Base-by-base conservation (phyloP, 2,113 vertebrate genomes). In the Datnioides undecimradiatus region DNA sequence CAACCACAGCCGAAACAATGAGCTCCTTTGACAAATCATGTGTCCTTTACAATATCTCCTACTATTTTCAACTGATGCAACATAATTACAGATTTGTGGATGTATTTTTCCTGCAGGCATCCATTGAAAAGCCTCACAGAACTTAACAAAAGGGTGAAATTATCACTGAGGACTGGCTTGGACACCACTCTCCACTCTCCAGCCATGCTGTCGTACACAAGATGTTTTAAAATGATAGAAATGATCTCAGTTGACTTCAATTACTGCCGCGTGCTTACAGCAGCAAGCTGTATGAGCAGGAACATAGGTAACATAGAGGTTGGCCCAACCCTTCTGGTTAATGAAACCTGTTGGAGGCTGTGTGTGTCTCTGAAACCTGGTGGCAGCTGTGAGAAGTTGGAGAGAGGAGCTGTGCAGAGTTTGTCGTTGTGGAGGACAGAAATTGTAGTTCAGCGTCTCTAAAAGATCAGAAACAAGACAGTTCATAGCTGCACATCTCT, bases 191-290 rank as follows among this genome's bases (percentile, higher is more conserved):
- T 45, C 66, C 51, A 27, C 21, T 23, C 13, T 52, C 55, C 34
- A 41, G 19, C n/a, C n/a, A n/a, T n/a, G n/a, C n/a, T n/a, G n/a
- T n/a, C n/a, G n/a, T n/a, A n/a, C n/a, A n/a, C n/a, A 14, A 55
- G 16, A 57, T 21, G 33, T 25, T 51, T 40, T 49, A 4, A 60
- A 12, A 38, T 48, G 17, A 23, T 8, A 49, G 12, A 60, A 66
- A 38, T 40, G 17, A 59, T 49, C 16, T 67, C 31, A 67, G n/a
- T 48, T 23, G 48, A 7, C 12, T 48, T 76, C 48, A 65, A 45
- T 55, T 21, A 31, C 31, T 9, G 48, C 51, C 4, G 3, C 49
- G 19, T 27, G 41, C 54, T 40, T 5, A 23, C 12, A 31, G 62
- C 40, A 45, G 29, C 14, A 25, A 13, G 36, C 60, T 54, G 59